Conservation (phyloP, 23 tunicate genomes). For the Ciona savignyi region DNA sequence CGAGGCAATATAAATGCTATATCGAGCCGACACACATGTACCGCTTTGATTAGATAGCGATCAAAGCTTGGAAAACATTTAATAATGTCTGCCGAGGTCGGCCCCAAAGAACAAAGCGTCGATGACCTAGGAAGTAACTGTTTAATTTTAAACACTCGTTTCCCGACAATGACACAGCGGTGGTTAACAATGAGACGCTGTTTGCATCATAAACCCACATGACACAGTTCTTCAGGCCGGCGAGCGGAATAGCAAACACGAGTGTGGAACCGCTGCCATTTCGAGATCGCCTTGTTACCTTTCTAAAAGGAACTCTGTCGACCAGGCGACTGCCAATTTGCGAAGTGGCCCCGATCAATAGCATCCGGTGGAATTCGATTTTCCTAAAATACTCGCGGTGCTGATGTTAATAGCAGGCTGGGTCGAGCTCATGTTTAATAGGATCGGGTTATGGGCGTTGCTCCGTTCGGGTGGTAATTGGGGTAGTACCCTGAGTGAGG, state of each 20-base stretch:
- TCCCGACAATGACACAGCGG: slow-evolving; percentile 1
- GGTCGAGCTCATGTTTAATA: neutral
- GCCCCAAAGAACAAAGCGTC: neutral
- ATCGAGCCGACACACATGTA: neutral
- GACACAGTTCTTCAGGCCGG: neutral
- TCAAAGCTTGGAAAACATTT: neutral
- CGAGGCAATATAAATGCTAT: neutral
- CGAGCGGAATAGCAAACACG: neutral
- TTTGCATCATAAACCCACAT: slow-evolving; percentile 4
- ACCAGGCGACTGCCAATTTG: neutral
- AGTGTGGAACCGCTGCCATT: neutral
- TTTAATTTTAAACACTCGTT: too few relatives aligned
- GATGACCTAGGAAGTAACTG: neutral
- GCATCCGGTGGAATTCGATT: neutral
- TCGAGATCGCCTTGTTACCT: neutral
- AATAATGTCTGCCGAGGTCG: neutral
- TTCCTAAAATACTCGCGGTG: neutral
- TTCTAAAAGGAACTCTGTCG: neutral
- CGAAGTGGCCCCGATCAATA: neutral
- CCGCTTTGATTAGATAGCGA: neutral
- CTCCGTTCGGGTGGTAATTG: neutral
- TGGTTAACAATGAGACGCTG: neutral
- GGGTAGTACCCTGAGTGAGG: neutral
- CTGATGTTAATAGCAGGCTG: neutral
- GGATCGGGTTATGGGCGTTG: neutral